Evolutionary conservation across 1,140 invertebrate species (phyloP).

Genomic region (Brachionus asplanchnoidis): DNA sequence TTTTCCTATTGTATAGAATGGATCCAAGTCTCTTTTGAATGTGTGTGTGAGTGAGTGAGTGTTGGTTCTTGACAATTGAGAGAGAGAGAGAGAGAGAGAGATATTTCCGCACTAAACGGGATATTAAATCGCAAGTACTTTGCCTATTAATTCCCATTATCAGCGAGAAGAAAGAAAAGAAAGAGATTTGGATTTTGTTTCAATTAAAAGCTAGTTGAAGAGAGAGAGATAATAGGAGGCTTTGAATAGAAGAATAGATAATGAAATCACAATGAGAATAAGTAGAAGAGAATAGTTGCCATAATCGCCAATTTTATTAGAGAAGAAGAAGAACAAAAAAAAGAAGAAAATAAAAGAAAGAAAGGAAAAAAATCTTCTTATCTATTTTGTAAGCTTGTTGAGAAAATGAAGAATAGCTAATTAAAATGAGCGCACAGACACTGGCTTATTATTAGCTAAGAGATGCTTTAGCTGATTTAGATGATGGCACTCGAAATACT

Average conservation of each 20-base stretch:
- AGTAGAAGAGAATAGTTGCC: not conserved
- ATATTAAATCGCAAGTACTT: constrained; percentile 4
- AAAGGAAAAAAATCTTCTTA: constrained; percentile 4
- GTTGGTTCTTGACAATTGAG: no score
- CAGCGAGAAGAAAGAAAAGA: not conserved
- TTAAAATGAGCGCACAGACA: not conserved
- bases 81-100: no score
- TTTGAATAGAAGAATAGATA: not conserved
- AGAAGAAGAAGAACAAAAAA: not conserved
- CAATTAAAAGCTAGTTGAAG: not conserved
- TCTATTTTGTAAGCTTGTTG: not conserved
- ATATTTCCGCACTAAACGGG: not conserved
- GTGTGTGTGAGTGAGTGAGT: no score
- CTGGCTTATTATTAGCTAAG: not conserved
- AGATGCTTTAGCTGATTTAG: not conserved
- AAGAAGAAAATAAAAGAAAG: not conserved
- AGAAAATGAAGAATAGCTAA: not conserved
- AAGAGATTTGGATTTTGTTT: not conserved
- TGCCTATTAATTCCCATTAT: not conserved
- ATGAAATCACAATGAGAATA: not conserved
- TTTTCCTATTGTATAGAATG: no score
- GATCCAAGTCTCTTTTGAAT: no score
- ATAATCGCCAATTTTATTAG: not conserved
- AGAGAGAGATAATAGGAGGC: not conserved
- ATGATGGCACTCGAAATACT: not conserved